Percentiles rank a stretch among this genome's conserved stretches.
Conservation (phyloP, 2,888 invertebrate species). For the Formica aserva region DNA sequence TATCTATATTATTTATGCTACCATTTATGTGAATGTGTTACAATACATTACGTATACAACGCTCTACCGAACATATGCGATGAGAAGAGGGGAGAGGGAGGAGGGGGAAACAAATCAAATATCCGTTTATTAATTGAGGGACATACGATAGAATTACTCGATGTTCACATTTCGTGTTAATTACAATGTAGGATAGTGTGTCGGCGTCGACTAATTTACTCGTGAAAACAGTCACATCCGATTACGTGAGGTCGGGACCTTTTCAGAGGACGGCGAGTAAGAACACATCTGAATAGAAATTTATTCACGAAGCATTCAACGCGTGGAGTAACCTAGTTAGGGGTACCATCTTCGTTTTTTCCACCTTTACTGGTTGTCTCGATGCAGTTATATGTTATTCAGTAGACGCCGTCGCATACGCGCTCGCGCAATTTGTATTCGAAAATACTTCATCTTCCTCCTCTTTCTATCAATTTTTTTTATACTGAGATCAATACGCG, state of each 20-base stretch:
- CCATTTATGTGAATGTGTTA: background rate
- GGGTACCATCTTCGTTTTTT: constrained; percentile 41
- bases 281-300: constrained; percentile 67
- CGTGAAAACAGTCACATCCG: background rate
- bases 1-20: background rate
- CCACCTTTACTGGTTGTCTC: background rate
- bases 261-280: constrained; percentile 40
- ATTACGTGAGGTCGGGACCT: background rate
- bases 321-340: constrained; percentile 61
- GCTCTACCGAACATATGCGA: background rate
- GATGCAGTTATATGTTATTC: constrained; percentile 53
- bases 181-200: background rate
- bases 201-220: constrained; percentile 29
- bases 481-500: background rate
- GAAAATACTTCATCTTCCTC: background rate
- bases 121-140: background rate
- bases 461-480: background rate
- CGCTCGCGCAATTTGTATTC: constrained; percentile 19
- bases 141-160: background rate
- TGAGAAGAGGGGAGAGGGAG: too few species aligned
- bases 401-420: constrained; percentile 29
- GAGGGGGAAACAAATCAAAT: background rate
- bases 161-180: background rate
- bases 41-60: background rate
- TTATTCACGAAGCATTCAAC: constrained; percentile 71